Evolutionary conservation across 2,888 invertebrate species (phyloP).

Genomic region (Ferrisia virgata): DNA sequence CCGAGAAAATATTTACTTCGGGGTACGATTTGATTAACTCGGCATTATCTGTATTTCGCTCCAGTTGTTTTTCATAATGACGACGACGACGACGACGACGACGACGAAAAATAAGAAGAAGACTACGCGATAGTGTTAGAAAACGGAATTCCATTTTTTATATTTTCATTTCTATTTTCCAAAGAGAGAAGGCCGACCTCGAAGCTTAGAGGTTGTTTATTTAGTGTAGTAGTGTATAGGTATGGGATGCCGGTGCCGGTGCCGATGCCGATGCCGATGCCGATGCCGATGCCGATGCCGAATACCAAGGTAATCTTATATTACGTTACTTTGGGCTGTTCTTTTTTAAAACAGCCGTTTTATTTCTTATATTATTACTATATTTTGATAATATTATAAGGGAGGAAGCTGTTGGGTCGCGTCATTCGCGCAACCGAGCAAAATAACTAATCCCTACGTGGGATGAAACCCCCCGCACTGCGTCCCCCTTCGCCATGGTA

Average conservation of each 20-base stretch:
- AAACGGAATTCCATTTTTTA: constrained; percentile 17
- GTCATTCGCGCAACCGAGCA: background rate
- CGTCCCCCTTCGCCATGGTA: background rate
- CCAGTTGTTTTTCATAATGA: constrained; percentile 29
- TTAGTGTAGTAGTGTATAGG: no score
- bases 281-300: background rate
- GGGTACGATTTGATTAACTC: constrained; percentile 33
- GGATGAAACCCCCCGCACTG: background rate
- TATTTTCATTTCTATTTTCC: background rate
- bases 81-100: background rate
- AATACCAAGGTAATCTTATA: background rate
- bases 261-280: background rate
- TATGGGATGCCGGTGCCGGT: no score
- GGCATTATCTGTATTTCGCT: constrained; percentile 38
- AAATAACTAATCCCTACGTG: constrained; percentile 25
- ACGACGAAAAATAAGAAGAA: no score
- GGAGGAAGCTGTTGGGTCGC: background rate
- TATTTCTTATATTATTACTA: background rate
- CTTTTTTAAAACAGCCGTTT: constrained; percentile 25
- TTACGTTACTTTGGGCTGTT: constrained; percentile 5
- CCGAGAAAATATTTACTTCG: constrained; percentile 16
- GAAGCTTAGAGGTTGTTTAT: background rate
- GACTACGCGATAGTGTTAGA: no score
- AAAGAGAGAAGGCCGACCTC: background rate
- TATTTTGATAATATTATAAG: background rate